Evolutionary conservation across 2,113 vertebrate species (phyloP), one percentile per base, ranked within the genome.

Genomic region (Gadus chalcogrammus): DNA sequence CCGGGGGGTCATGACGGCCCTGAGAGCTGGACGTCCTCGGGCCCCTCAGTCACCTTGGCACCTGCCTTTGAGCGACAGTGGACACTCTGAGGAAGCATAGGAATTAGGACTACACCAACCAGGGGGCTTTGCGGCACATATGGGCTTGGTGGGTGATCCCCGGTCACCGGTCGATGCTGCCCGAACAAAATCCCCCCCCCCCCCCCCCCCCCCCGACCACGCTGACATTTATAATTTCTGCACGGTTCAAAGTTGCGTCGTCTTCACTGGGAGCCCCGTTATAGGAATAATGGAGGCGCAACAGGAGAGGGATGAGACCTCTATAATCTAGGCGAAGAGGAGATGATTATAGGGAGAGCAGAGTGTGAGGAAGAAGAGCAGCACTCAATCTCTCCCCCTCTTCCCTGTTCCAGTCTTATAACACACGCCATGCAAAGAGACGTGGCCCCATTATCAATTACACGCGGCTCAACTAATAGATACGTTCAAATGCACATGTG

Each of bases 301-400:
- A 75, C 75, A 66, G 82, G 74, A 70, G 48, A 72, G 73, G 18
- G 31, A 72, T 48, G 65, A 75, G 80, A 75, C 55, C 74, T 73
- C 71, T 83, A 67, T 85, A 78, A 86, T 86, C 82, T 84, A 67
- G 69, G 65, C 71, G 65, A 80, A 64, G 74, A 80, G 72, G 79
- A 82, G 73, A 84, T 74, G 79, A 85, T 83, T 83, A 81, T 69
- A 81, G 76, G 78, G 55, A 67, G 64, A 58, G 64, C 38, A 74
- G 71, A n/a, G 64, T 65, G 74, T 63, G 70, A 65, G 55, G n/a
- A 17, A 24, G 24, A 62, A 13, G 24, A 62, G 61, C 15, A 70
- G 17, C 76, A 74, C 53, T 7, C 12, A 59, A 68, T 68, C 68
- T 74, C 65, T 72, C 71, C 71, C 31, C 71, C 71, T 69, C 63